Percentiles rank a stretch among this genome's conserved stretches.
These are phyloP conservation scores for Aplidium turbinatum DNA, from an alignment of 23 tunicate species.

Conservation along the genomic window DNA sequence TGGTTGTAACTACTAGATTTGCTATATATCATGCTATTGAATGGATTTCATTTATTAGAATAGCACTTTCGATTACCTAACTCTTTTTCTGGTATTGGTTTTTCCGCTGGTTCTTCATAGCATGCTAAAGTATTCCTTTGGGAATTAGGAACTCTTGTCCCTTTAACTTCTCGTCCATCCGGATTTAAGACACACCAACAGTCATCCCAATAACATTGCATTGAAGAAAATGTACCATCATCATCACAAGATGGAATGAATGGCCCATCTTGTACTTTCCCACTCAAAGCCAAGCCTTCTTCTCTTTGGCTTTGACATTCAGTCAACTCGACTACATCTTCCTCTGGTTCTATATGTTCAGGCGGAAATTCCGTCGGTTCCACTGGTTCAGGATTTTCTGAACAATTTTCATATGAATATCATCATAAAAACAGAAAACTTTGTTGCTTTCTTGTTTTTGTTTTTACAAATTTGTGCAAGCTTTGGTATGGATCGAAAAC, in stretches of 20 bases:
- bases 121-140: conserved; percentile 28
- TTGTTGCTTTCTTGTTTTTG: no score
- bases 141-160: conserved; percentile 19
- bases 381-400: no score
- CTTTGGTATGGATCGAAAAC: no score
- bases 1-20: no score
- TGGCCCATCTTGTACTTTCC: conserved; percentile 45
- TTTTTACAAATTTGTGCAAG: no score
- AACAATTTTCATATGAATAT: no score
- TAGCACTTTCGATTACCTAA: no score
- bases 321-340: conserved; percentile 20
- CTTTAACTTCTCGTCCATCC: conserved; percentile 33
- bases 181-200: conserved; percentile 50
- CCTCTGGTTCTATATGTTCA: conserved; percentile 7
- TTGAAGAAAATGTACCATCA: conserved; percentile 16
- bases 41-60: no score
- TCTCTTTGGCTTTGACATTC: conserved; percentile 38
- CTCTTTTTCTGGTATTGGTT: background rate
- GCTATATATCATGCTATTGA: no score
- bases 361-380: no score
- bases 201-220: conserved; percentile 45
- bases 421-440: no score
- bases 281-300: conserved; percentile 9
- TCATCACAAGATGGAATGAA: conserved; percentile 31
- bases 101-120: conserved; percentile 4